Evolutionary conservation across 2,113 vertebrate genomes (phyloP), one percentile per base, ranked within the genome.

Genomic region (Syngnathus floridae): DNA sequence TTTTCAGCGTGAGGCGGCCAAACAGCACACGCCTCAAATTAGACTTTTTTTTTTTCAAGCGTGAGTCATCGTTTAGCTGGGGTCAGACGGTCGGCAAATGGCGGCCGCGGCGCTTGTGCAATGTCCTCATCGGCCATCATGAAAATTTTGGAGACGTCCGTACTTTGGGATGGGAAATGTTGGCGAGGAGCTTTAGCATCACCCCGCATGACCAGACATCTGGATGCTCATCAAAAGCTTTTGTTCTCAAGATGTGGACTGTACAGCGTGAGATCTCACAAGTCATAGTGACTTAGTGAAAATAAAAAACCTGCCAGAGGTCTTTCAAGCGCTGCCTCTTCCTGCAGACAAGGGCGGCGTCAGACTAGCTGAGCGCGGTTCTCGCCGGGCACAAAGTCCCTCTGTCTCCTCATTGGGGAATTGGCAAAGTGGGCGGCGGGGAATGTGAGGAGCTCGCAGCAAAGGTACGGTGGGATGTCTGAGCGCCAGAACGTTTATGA

Each of bases 321-420:
- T 21, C 37, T 41, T 41, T 7, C 35, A 11, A 2, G 63, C 69
- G 49, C 35, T 16, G 14, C 14, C 51, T 67, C 49, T 22, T 65
- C 59, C 38, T 21, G 9, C 6, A 64, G 66, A 81, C 71, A 60
- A 69, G 72, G 72, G 74, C 67, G 35, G 64, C 64, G 78, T 84
- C 80, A 71, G 62, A 71, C 70, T 66, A 62, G 65, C 73, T 77
- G 69, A 78, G 60, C 60, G 63, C 31, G 17, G 68, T 60, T 74
- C 80, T 26, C 73, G 60, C 68, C 35, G 56, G 76, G 73, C 82
- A 79, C 78, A 82, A 68, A 76, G 72, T 72, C 69, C 5, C 72
- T 79, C 77, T 83, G 87, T 87, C 82, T 75, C 71, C 72, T 82
- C 78, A 69, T 79, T 70, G 67, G 75, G 72, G 81, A 80, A 82